Evolutionary conservation across 2,888 invertebrate species (phyloP), one percentile per base, ranked within the genome.

Genomic region (Cantharis flavilabris): DNA sequence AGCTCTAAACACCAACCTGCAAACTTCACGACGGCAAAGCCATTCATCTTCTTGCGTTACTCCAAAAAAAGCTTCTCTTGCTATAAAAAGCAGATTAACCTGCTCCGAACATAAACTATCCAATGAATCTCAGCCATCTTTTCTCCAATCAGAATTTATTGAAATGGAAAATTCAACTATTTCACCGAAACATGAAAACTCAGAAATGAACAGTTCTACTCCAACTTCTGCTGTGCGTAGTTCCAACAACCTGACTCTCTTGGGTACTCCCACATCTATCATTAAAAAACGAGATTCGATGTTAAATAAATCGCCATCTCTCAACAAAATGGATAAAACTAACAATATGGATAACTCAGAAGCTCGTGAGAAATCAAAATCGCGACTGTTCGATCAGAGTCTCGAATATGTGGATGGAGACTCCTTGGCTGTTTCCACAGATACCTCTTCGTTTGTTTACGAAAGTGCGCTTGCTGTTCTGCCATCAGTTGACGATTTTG

Each of bases 361-460:
- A 49, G 49, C 49, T 49, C 49, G 49, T 49, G 49, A 49, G 49
- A 49, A n/a, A 7, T 49, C 49, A 49, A 49, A 49, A 49, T 49
- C 49, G 9, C 49, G 49, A 49, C n/a, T 49, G 2, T 49, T 49
- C n/a, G 49, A 49, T n/a, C 49, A 49, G n/a, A 49, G 49, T 49
- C 7, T 49, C 1, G 65, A 67, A 3, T 67, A 9, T 13, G 13
- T 67, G 3, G 70, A 70, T 14, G 18, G 14, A n/a, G 28, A 28
- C 13, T 70, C 70, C 3, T 33, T 70, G 28, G 70, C 70, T 16
- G 4, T 33, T 9, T 23, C 70, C 2, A 70, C 70, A 16, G 70
- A 70, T 70, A 70, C 70, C 7, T 70, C 70, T 28, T 70, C 70
- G 9, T 70, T 70, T 30, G 28, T 70, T 14, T 70, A 70, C 13